These are phyloP conservation scores for Gerris lacustris DNA, from an alignment of 2,888 invertebrate genomes.

Conservation along the genomic window DNA sequence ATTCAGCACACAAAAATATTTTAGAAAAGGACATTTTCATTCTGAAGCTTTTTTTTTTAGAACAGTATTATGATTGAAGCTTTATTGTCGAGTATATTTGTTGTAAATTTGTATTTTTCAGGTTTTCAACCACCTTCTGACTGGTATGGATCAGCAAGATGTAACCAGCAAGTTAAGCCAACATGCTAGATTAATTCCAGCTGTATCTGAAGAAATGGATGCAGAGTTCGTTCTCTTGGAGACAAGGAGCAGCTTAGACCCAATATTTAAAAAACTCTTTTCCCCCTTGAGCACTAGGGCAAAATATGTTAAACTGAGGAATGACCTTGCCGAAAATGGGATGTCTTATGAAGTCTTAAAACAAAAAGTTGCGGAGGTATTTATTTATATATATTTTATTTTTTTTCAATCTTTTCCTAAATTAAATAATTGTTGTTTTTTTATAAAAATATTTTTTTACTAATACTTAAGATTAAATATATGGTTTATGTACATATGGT, in stretches of 20 bases:
- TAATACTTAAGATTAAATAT: too few relatives aligned
- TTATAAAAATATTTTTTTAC: not conserved
- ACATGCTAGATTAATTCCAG: not conserved
- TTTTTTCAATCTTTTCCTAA: not conserved
- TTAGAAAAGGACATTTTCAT: too few relatives aligned
- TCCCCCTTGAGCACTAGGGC: not conserved
- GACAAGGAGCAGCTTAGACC: not conserved
- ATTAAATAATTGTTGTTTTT: not conserved
- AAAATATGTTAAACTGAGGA: not conserved
- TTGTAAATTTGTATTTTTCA: not conserved
- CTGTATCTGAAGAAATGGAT: not conserved
- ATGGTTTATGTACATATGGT: too few relatives aligned
- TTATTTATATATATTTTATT: not conserved
- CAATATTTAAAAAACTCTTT: not conserved
- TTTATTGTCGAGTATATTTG: not conserved
- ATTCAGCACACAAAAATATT: too few relatives aligned
- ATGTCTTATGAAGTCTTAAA: not conserved
- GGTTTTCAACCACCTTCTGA: not conserved
- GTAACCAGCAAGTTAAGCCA: not conserved
- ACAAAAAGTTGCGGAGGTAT: not conserved
- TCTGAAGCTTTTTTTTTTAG: too few relatives aligned
- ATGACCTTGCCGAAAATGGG: not conserved
- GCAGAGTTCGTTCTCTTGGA: not conserved
- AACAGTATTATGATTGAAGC: too few relatives aligned
- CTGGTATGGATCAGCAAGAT: slow-evolving; percentile 5